Conservation (phyloP, 2,888 invertebrate species). For the Latheticus oryzae region DNA sequence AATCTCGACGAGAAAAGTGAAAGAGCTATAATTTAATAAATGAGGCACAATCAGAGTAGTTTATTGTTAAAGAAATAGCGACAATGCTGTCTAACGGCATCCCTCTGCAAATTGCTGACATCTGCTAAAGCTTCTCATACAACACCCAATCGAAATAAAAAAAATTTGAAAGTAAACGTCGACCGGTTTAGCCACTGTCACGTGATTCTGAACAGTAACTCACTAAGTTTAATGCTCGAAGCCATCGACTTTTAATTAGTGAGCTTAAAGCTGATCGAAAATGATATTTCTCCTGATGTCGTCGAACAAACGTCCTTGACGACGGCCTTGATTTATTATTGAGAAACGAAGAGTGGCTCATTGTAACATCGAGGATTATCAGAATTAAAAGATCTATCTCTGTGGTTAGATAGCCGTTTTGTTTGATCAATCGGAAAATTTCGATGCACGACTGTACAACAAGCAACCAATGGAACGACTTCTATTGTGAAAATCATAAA, state of each 20-base stretch:
- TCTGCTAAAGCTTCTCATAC: constrained; percentile 15
- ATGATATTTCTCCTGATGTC: constrained; percentile 10
- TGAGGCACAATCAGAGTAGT: constrained; percentile 25
- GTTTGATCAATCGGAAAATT: constrained; percentile 12
- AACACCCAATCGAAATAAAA: background rate
- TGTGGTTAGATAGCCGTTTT: constrained; percentile 5
- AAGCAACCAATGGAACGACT: constrained; percentile 7
- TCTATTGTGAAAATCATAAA: constrained; percentile 5
- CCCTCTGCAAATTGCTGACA: constrained; percentile 13
- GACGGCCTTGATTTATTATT: constrained; percentile 16
- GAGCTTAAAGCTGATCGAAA: constrained; percentile 11
- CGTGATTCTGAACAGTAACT: constrained; percentile 2
- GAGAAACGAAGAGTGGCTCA: background rate
- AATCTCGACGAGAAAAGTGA: constrained; percentile 32
- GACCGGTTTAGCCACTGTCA: constrained; percentile 7
- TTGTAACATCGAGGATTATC: constrained; percentile 2
- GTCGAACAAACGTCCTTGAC: constrained; percentile 11
- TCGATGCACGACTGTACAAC: constrained; percentile 14
- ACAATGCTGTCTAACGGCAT: constrained; percentile 25
- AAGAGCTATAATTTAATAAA: constrained; percentile 41
- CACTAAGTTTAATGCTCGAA: background rate
- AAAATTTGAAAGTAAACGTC: background rate
- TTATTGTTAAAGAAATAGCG: constrained; percentile 24
- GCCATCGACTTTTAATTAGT: background rate
- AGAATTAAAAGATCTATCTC: constrained; percentile 10